A percentile compares a stretch with the other conserved stretches of the same genome.
phyloP scores from a whole-genome alignment of 2,797 vertebrate species.

The Danio choprae region DNA sequence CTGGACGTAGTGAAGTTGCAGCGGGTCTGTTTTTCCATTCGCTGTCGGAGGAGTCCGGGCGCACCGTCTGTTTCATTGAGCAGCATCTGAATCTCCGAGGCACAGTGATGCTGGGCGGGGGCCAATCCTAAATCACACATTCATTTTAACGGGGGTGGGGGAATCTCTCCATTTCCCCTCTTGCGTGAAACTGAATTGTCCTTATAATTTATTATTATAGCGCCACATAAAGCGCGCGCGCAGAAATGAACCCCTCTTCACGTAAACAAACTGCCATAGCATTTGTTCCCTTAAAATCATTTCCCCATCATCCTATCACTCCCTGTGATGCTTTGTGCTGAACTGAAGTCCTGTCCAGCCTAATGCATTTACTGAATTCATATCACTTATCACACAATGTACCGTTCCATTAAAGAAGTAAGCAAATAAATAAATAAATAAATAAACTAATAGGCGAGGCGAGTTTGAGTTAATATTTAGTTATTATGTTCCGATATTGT shows the following conservation, averaged over 20 bases:
- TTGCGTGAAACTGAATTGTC: slow-evolving; percentile 69
- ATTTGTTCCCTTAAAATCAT: slow-evolving; percentile 21
- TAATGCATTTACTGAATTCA: background rate
- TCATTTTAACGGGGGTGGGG: slow-evolving; percentile 46
- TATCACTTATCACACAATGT: background rate
- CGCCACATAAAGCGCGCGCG: slow-evolving; percentile 47
- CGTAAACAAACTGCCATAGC: slow-evolving; percentile 29
- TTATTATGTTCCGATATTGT: no score
- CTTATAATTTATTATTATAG: slow-evolving; percentile 64
- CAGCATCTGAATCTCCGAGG: slow-evolving; percentile 80
- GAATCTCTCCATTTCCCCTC: slow-evolving; percentile 3
- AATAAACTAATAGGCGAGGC: no score
- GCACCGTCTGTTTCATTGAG: slow-evolving; percentile 80
- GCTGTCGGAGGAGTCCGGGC: slow-evolving; percentile 82
- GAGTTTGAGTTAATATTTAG: no score
- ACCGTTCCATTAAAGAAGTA: background rate
- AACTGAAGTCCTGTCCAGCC: background rate
- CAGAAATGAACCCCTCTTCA: slow-evolving; percentile 16
- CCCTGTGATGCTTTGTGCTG: slow-evolving; percentile 6
- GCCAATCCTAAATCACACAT: slow-evolving; percentile 73
- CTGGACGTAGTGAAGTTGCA: slow-evolving; percentile 77
- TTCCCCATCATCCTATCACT: background rate
- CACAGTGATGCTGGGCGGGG: slow-evolving; percentile 64
- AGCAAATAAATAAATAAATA: no score
- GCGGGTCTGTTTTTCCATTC: slow-evolving; percentile 79